Evolutionary conservation across 2,888 invertebrate species (phyloP).

Genomic region (Microctonus brassicae): DNA sequence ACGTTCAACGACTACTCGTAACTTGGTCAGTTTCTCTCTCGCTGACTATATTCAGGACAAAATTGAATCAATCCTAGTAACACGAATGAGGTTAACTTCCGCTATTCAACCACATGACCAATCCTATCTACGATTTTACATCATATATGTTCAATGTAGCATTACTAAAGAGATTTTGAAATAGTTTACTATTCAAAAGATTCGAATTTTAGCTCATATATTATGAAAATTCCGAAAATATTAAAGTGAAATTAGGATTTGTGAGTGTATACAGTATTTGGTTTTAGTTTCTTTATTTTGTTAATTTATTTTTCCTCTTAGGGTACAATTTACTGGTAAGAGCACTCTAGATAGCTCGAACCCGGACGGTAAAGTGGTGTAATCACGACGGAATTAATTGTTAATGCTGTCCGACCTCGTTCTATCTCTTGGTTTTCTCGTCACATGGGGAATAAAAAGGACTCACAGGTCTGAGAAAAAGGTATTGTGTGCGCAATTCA

Average conservation of each 20-base stretch:
- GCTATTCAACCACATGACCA: constrained; percentile 33
- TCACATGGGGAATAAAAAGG: not conserved
- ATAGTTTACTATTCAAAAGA: no score
- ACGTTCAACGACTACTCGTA: constrained; percentile 19
- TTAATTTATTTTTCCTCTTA: not conserved
- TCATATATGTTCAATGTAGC: not conserved
- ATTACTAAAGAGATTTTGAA: not conserved
- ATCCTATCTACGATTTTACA: constrained; percentile 11
- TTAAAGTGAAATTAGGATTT: no score
- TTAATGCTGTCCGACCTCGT: not conserved
- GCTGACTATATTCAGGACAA: constrained; percentile 46
- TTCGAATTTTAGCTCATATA: no score
- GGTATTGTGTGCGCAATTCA: no score
- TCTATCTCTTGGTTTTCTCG: not conserved
- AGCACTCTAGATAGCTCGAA: not conserved
- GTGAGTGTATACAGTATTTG: no score
- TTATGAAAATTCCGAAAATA: no score
- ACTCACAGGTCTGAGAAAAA: no score
- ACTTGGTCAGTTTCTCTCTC: constrained; percentile 9
- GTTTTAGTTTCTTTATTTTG: no score
- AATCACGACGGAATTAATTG: not conserved
- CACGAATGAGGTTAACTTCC: constrained; percentile 53
- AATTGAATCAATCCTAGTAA: constrained; percentile 63
- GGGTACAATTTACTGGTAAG: not conserved
- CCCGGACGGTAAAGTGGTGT: not conserved